A percentile compares a stretch with the other conserved stretches of the same genome.
Conservation (phyloP, 2,888 invertebrate species). For the Melieria picta region DNA sequence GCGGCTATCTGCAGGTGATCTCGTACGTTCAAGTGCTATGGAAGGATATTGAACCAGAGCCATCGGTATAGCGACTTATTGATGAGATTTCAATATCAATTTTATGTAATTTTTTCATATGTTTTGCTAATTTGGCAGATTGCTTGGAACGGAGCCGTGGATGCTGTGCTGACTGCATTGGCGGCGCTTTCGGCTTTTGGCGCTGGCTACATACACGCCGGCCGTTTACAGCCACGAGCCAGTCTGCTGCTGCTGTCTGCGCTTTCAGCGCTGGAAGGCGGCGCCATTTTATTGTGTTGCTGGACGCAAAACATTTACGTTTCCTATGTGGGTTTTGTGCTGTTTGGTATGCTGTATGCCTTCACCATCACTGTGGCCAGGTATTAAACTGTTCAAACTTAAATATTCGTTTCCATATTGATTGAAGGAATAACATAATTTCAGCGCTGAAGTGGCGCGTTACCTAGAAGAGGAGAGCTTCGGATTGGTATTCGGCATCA, state of each 20-base stretch:
- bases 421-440: conserved; percentile 10
- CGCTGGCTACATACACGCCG: conserved; percentile 67
- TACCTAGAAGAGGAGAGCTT: conserved; percentile 84
- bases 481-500: conserved; percentile 90
- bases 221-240: conserved; percentile 57
- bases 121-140: conserved; percentile 40
- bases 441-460: conserved; percentile 87
- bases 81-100: background rate
- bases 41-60: conserved; percentile 68
- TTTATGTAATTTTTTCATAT: background rate
- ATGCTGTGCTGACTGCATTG: conserved; percentile 77
- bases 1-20: conserved; percentile 77
- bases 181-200: conserved; percentile 72
- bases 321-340: conserved; percentile 80
- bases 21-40: conserved; percentile 80
- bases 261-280: conserved; percentile 69
- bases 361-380: conserved; percentile 68
- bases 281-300: conserved; percentile 70
- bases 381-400: conserved; percentile 42
- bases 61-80: conserved; percentile 49
- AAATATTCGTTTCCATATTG: background rate
- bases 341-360: conserved; percentile 82
- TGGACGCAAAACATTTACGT: conserved; percentile 72
- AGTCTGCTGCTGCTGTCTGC: conserved; percentile 67
- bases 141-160: conserved; percentile 81